These are phyloP conservation scores for Emmelina monodactyla DNA, from an alignment of 2,888 invertebrate genomes.

Conservation along the genomic window DNA sequence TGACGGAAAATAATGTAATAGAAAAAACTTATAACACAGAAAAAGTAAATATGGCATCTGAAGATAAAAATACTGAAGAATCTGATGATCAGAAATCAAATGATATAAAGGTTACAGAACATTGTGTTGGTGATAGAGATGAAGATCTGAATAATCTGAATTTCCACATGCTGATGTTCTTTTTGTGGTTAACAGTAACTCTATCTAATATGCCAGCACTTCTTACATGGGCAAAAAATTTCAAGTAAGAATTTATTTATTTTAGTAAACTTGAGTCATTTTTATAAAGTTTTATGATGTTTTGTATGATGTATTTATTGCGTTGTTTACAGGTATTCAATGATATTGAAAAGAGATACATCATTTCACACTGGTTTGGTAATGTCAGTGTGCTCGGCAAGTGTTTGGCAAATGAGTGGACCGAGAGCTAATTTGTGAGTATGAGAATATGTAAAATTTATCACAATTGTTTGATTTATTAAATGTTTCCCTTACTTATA, in stretches of 20 bases:
- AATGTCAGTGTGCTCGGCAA: constrained; percentile 65
- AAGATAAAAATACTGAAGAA: not conserved
- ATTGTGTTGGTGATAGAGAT: constrained; percentile 19
- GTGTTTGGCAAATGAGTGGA: constrained; percentile 73
- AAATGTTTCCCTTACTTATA: too few species aligned
- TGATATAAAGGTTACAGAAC: constrained; percentile 18
- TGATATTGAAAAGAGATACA: constrained; percentile 68
- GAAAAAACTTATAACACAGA: not conserved
- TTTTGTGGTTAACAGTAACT: constrained; percentile 71
- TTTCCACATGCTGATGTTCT: constrained; percentile 77
- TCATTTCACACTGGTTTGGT: constrained; percentile 66
- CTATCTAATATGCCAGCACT: constrained; percentile 75
- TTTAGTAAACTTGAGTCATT: not conserved
- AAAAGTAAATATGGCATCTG: not conserved
- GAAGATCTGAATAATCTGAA: constrained; percentile 64
- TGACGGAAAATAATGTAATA: not conserved
- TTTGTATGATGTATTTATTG: not conserved
- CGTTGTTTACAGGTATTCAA: constrained; percentile 30
- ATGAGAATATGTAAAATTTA: constrained; percentile 6
- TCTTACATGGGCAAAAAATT: constrained; percentile 83
- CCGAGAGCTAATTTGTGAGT: constrained; percentile 73
- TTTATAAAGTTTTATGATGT: not conserved
- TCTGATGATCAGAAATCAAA: constrained; percentile 10
- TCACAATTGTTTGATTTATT: constrained; percentile 4
- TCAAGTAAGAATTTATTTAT: constrained; percentile 63